Evolutionary conservation across 2,797 vertebrate genomes (phyloP).

Genomic region (Zalophus californianus): DNA sequence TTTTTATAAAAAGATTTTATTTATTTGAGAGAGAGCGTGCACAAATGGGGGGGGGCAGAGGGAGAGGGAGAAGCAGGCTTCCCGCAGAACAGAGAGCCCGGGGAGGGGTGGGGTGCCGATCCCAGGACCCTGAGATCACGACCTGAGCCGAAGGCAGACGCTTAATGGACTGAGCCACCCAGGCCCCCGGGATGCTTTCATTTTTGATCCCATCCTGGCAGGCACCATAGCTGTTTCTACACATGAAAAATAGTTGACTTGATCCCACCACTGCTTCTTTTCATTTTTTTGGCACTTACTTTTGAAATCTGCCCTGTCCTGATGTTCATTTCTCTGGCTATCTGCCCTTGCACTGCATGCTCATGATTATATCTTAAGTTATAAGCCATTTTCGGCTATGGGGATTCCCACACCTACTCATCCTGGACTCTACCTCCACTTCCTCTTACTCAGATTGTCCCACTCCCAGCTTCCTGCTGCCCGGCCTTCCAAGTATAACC

Average conservation of each 20-base stretch:
- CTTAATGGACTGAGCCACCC: background rate
- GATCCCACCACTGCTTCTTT: background rate
- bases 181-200: background rate
- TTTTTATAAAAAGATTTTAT: background rate
- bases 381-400: background rate
- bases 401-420: background rate
- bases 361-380: background rate
- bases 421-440: background rate
- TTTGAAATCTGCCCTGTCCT: background rate
- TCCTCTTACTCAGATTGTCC: background rate
- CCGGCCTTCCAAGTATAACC: background rate
- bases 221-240: background rate
- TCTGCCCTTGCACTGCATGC: background rate
- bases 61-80: too few relatives aligned
- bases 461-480: background rate
- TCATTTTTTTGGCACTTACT: background rate
- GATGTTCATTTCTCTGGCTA: background rate
- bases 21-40: too few relatives aligned
- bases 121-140: too few relatives aligned
- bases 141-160: too few relatives aligned
- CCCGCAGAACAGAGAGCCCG: too few relatives aligned
- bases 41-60: too few relatives aligned
- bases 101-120: too few relatives aligned
- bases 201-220: background rate
- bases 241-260: background rate